Evolutionary conservation across 2,113 vertebrate genomes (phyloP), one percentile per base, ranked within the genome.

Genomic region (Sceloporus undulatus): DNA sequence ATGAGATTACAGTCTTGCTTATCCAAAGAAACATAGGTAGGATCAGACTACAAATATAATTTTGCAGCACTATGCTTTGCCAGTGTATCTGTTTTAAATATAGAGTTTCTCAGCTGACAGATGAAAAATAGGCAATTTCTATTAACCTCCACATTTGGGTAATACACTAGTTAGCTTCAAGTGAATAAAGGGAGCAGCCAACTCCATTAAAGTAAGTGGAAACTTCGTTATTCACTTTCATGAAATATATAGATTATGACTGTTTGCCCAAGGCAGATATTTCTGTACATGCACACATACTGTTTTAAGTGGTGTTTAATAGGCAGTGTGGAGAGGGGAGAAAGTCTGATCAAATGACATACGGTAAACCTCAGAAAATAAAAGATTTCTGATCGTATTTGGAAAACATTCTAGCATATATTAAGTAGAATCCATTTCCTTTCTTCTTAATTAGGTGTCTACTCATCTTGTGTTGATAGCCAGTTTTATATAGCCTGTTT

Each of bases 401-500:
- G 18, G 25, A 23, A 77, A 74, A 9, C 18, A 19, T 83, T 88
- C 74, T 16, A 83, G 42, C 13, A 77, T 78, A 84, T 70, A 54
- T 82, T 82, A 75, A 65, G 54, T 65, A 23, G 29, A 82, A 25
- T 18, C 34, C 13, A 48, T 75, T 65, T 66, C 10, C 29, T 66
- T 38, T 9, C 34, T n/a, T 65, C 42, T 38, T 82, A 66, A 88
- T 88, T 74, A 88, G 16, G 16, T 83, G 83, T 88, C 74, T 70
- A 81, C 82, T 83, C 73, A 83, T 29, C 62, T 56, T 88, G 4
- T 77, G 59, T 84, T 88, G 81, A 77, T 88, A 84, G 38, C 16
- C 81, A 78, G 42, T 84, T 88, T 82, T 78, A 70, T 84, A 70
- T 70, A 77, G 74, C 81, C 77, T 48, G 54, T 86, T 88, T 83